These are phyloP conservation scores for Phaetusa simplex DNA, from an alignment of 2,113 vertebrate genomes.

Conservation along the genomic window DNA sequence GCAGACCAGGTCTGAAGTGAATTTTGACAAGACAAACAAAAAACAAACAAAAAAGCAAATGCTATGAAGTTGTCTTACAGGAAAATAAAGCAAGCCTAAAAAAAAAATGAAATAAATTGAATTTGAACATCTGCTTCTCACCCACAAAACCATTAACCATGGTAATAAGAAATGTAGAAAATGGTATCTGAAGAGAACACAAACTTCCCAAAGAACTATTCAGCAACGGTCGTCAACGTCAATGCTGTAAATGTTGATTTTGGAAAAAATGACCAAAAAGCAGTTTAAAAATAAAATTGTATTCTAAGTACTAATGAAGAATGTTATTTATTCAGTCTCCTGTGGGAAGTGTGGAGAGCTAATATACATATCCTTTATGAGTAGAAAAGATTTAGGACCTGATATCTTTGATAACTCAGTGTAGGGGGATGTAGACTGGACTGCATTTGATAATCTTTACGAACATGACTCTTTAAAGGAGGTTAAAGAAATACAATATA, in stretches of 20 bases:
- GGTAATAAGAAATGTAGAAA: not conserved
- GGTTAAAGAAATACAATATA: not conserved
- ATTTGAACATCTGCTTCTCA: not conserved
- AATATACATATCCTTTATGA: not conserved
- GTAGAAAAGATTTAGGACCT: not conserved
- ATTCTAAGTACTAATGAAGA: not conserved
- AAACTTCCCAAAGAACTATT: not conserved
- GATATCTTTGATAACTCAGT: not conserved
- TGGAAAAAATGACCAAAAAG: not conserved
- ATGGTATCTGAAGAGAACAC: not conserved
- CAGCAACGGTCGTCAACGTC: not conserved
- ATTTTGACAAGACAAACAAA: not conserved
- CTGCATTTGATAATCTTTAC: not conserved
- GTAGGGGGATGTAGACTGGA: not conserved
- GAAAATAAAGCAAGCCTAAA: not conserved
- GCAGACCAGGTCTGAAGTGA: not conserved
- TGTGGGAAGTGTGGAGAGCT: not conserved
- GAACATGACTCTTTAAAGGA: not conserved
- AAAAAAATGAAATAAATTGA: not conserved
- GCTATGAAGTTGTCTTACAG: not conserved
- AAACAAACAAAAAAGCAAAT: not conserved
- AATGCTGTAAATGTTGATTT: not conserved
- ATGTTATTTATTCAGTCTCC: not conserved
- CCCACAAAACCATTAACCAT: not conserved
- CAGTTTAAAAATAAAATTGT: not conserved